phyloP scores from a whole-genome alignment of 2,797 vertebrate genomes.

The Ataeniobius toweri region DNA sequence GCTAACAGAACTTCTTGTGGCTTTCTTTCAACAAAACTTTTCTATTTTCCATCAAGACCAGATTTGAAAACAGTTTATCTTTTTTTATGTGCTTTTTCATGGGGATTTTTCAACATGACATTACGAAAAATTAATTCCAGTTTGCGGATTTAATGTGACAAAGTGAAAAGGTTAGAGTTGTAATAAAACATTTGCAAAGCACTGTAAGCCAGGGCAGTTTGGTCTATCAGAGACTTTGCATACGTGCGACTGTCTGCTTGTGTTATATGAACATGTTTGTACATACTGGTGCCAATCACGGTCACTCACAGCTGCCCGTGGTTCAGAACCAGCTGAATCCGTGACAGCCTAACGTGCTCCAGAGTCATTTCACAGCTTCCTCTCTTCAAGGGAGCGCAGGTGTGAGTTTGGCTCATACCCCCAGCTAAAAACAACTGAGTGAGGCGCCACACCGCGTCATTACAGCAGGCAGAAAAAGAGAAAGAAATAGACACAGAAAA shows the following conservation, averaged over 20 bases:
- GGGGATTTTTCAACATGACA: neutral
- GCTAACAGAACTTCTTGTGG: no score
- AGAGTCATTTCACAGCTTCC: conserved; percentile 57
- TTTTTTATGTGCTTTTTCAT: neutral
- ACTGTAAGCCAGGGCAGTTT: neutral
- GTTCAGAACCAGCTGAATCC: conserved; percentile 62
- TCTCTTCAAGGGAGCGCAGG: conserved; percentile 57
- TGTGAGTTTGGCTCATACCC: conserved; percentile 48
- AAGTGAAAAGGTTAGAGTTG: no score
- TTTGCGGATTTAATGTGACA: no score
- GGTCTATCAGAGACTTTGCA: conserved; percentile 8
- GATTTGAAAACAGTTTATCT: no score
- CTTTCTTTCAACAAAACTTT: no score
- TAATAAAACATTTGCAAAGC: no score
- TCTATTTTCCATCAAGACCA: no score
- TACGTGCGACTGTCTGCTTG: conserved; percentile 11
- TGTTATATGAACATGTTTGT: conserved; percentile 36
- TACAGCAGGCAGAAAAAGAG: conserved; percentile 12
- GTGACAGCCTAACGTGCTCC: conserved; percentile 39
- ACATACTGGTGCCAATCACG: conserved; percentile 51
- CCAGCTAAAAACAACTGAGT: conserved; percentile 49
- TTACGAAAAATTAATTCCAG: no score
- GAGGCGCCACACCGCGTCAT: conserved; percentile 19
- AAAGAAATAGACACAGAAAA: neutral
- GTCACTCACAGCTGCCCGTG: conserved; percentile 35